These are phyloP conservation scores for Acanthosoma haemorrhoidale DNA, from an alignment of 2,888 invertebrate genomes.

Conservation along the genomic window DNA sequence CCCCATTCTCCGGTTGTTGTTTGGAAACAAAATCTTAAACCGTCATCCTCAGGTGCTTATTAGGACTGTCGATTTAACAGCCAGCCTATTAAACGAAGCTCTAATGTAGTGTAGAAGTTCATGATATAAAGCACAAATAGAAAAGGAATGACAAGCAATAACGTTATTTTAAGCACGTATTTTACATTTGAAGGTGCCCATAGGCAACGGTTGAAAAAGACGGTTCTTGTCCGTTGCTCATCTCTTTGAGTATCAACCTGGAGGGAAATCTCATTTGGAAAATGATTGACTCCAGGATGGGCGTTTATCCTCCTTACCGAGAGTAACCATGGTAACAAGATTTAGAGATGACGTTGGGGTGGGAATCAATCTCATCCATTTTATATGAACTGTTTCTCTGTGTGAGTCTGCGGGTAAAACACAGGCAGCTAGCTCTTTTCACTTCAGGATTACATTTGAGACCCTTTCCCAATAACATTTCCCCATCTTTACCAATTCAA, in stretches of 20 bases:
- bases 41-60: too few relatives aligned
- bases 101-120: too few relatives aligned
- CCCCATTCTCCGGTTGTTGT: too few relatives aligned
- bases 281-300: constrained; percentile 24
- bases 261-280: constrained; percentile 13
- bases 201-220: neutral
- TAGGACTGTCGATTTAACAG: too few relatives aligned
- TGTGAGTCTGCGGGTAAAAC: constrained; percentile 1
- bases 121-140: too few relatives aligned
- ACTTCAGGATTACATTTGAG: neutral
- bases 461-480: neutral
- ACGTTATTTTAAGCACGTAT: too few relatives aligned
- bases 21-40: too few relatives aligned
- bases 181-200: too few relatives aligned
- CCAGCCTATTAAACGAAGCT: too few relatives aligned
- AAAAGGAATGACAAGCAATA: too few relatives aligned
- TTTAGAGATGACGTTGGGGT: constrained; percentile 23
- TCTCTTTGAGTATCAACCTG: constrained; percentile 9
- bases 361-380: constrained; percentile 14
- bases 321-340: constrained; percentile 16
- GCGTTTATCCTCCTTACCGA: constrained; percentile 27
- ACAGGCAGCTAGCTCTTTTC: constrained; percentile 6
- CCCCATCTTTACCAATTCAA: too few relatives aligned
- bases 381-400: constrained; percentile 9
- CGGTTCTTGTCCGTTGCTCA: neutral